Base-by-base conservation (phyloP, 2,888 invertebrate species). In the Mesoligia furuncula region DNA sequence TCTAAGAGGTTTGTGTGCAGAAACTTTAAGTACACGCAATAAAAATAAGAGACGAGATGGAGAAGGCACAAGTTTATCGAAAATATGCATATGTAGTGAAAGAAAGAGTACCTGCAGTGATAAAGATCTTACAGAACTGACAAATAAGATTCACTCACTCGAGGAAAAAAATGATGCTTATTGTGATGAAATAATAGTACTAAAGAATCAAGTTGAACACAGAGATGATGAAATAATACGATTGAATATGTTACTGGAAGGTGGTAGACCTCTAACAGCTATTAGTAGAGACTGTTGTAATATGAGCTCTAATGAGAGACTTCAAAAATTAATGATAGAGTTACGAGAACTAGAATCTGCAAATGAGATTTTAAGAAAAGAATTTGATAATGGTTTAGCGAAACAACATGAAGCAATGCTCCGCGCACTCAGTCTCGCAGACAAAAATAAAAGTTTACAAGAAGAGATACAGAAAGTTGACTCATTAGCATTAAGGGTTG, bases 391-490 rank as follows among this genome's bases (percentile, higher is more conserved):
- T 85, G 96, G 97, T 36, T 91, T 98, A 79, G 96, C 97, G 74
- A 98, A 98, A 89, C 98, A 98, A 90, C 98, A 98, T 93, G 98
- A 98, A 92, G 98, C 98, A 8, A 98, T 98, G 98, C 96, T 98
- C 66, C 95, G 98, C 85, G 98, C 98, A 9, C 94, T 98, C 65
- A 97, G 97, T 89, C 96, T 98, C 73, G 98, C 98, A n/a, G 98
- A 98, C 85, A 97, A 97, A 87, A 98, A 98, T 90, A 97, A 97
- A 90, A 95, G 95, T 77, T 92, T 98, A 72, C 98, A 98, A 93
- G 97, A 97, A 79, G 98, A 98, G 92, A 91, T 98, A 83, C 97
- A 97, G 84, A 98, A 98, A 91, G 97, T 98, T 69, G 98, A 98
- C 91, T 97, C 97, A 85, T 97, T 98, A 84, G 98, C 98, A 4